Evolutionary conservation across 2,797 vertebrate genomes (phyloP), one percentile per base, ranked within the genome.

Genomic region (Coregonus sp.): DNA sequence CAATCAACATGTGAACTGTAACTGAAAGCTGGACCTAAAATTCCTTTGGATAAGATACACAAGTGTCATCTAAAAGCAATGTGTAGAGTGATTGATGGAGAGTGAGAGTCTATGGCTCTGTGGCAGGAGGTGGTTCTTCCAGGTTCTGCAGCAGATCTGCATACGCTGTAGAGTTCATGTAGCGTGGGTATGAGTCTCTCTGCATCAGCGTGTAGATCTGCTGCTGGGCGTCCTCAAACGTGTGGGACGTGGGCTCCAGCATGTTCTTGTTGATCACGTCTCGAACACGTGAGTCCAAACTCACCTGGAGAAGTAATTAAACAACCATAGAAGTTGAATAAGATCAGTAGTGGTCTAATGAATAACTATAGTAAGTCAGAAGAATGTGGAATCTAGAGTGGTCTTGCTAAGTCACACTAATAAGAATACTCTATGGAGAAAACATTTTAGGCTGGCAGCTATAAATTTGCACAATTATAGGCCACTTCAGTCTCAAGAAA

Each of bases 141-240:
- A 95, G 87, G 83, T 82, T 89, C 92, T 83, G 94, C 75, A 98
- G 88, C 86, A 99, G 94, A 73, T 97, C 95, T 63, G 95, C 92
- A 80, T 99, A 99, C 51, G 94, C 90, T 1, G 93, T 76, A 3
- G 98, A 99, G 96, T 95, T 97, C 88, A 99, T 96, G 92, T 94
- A 99, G 40, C 98, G 96, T 2, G 98, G 98, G 81, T 98, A 99
- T 1, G 98, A 99, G 96, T 99, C 98, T 94, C 98, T 96, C 95
- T 98, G 97, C 98, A 99, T 99, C 91, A 99, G 93, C 2, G 96
- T 99, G 88, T 98, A 99, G 88, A 99, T 98, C 89, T 99, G 98
- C 84, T 97, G 95, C 88, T 99, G 98, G 20, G 98, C 98, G 0
- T 99, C 98, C 25, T 99, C 97, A 0, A 99, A 99, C 12, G 96